Evolutionary conservation across 2,113 vertebrate species (phyloP), one percentile per base, ranked within the genome.

Genomic region (Hyla sarda): DNA sequence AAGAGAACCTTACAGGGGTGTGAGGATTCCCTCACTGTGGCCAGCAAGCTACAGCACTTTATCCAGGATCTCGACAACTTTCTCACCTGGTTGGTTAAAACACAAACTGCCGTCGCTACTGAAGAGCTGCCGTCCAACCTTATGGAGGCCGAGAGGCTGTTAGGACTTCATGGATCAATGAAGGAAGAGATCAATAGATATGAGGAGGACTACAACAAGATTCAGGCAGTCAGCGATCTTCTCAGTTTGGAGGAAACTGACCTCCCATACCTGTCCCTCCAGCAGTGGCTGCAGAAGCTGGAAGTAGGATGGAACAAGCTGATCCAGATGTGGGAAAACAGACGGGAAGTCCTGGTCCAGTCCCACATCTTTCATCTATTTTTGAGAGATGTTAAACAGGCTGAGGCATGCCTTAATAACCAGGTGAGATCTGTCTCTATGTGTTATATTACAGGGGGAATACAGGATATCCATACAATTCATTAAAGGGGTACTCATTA

Each of bases 161-260:
- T 99, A 78, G 93, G 93, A 89, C 94, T 94, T 0, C 98, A 99
- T 1, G 96, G 91, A 0, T 94, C 96, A 0, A 95, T 99, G 28
- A 98, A 98, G 86, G 97, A 99, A 89, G 98, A 99, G 90, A 97
- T 99, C n/a, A 94, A 94, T 14, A 94, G 94, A 50, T 96, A 96
- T 0, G 96, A 97, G 87, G 98, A 98, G 85, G 97, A 99, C 90
- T 99, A 97, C 4, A 92, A 95, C 87, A 95, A 93, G 14, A 95
- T 99, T 41, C 97, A 97, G 89, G 96, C 96, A 0, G 96, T 97
- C 92, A 97, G 95, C 0, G 97, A 99, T 87, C 91, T 98, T 87
- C 90, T 97, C 89, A 96, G 96, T 8, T n/a, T 94, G 0, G 98
- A 98, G 67, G 97, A 98, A 84, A 91, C 93, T 0, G 97, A 97